Base-by-base conservation (phyloP, 2,797 vertebrate genomes). In the Melanotaenia pygmaea region DNA sequence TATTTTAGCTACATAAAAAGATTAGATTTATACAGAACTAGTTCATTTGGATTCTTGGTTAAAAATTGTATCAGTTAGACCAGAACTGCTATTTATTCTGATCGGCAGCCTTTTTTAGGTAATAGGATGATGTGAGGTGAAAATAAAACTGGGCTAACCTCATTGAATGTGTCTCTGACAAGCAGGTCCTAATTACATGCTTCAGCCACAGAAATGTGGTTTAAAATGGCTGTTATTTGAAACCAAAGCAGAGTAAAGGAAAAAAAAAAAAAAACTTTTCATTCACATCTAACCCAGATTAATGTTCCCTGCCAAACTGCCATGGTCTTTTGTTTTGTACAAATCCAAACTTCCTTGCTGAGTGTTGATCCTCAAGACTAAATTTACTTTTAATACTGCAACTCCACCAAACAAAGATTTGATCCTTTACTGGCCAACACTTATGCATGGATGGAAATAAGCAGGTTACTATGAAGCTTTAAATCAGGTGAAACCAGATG, bases 401-500 rank as follows among this genome's bases (percentile, higher is more conserved):
- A 3, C 22, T 73, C 38, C 60, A 40, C 35, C n/a, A 10, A 60
- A 18, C 30, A 22, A 24, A 43, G 51, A 57, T 70, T 40, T 50
- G 18, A 11, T 20, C 45, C 70, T 79, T 68, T 40, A 57, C 40
- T 32, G 67, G 18, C 59, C 65, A 64, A 43, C 67, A 54, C 43
- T 43, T 16, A 5, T 1, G 37, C 53, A 45, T 28, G 28, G 28
- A 28, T 28, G 50, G 47, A 34, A 72, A 59, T 70, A 57, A 38
- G 70, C 64, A 80, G 1, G 63, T 47, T 30, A 60, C 66, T 26
- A 75, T 62, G 59, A 69, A 57, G 63, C 70, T 34, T 77, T 64
- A 60, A 69, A 57, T 45, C 64, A 38, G 66, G 60, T 76, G 13
- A 40, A 40, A 40, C 16, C 77, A 76, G 51, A 26, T n/a, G 43